Evolutionary conservation across 2,888 invertebrate genomes (phyloP), one percentile per base, ranked within the genome.

Genomic region (Pherbina coryleti): DNA sequence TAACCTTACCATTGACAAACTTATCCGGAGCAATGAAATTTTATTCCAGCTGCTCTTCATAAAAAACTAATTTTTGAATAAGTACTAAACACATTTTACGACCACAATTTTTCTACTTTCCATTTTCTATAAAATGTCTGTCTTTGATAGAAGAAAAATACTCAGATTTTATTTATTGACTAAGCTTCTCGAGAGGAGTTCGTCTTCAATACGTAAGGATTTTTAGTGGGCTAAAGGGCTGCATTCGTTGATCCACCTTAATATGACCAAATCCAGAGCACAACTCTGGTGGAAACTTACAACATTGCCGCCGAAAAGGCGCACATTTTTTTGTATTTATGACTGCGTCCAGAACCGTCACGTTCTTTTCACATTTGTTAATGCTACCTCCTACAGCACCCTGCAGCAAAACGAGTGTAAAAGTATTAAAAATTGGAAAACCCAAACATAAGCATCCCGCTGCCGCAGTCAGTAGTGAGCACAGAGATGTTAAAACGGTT

Each of bases 341-440:
- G 77, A 78, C 76, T 72, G 75, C 72, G 31, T 67, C 73, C 44
- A 25, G 31, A 62, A 76, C 14, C 75, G 80, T 82, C 82, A 82
- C 82, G 82, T 82, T 79, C 77, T 17, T 76, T 66, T 69, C 76
- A 78, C 79, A 80, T 82, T 81, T 79, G 72, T 81, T 78, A 75
- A 77, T 79, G 71, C 66, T 57, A 44, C 77, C 60, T 55, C 31
- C 9, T 9, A 14, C 9, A 51, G 8, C n/a, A 14, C 28, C 53
- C 28, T 31, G 14, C 44, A 44, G 14, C 44, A 44, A 44, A 1
- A 4, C 8, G 25, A 28, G 14, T 19, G 9, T n/a, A 9, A 53
- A 22, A 44, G 64, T 51, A 62, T 75, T 34, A 70, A 51, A 70
- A 66, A 64, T 17, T 3, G 64, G 53, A 66, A 55, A 55, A 14